Evolutionary conservation across 1,140 invertebrate genomes (phyloP), one percentile per base, ranked within the genome.

Genomic region (Pectinophora gossypiella): DNA sequence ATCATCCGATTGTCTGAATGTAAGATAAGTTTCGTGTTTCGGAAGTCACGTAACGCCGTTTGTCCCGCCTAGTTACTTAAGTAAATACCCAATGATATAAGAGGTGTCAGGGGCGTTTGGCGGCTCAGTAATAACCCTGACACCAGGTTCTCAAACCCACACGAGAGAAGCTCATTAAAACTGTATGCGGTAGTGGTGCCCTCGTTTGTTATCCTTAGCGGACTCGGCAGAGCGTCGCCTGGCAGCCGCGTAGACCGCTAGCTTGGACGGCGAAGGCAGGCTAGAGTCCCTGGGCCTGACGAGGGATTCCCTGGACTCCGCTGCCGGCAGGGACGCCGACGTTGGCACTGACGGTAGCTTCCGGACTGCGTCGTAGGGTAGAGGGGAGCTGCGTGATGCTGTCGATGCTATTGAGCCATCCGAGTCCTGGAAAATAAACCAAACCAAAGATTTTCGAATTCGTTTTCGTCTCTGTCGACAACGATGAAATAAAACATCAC

Each of bases 131-230:
- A n/a, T n/a, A n/a, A n/a, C n/a, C n/a, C n/a, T n/a, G n/a, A n/a
- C n/a, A n/a, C n/a, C n/a, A n/a, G n/a, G n/a, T n/a, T n/a, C n/a
- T n/a, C n/a, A n/a, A n/a, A n/a, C n/a, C n/a, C n/a, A n/a, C n/a
- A n/a, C n/a, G n/a, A n/a, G n/a, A 23, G 10, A 5, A 23, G 10
- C 22, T 38, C 46, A 38, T 89, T 85, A 93, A 76, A 93, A 93
- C 61, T 93, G 92, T 68, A 93, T 93, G 21, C 92, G 90, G 77
- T 93, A 93, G 68, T 93, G 93, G 58, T 90, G 85, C 22, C 85
- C 81, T 52, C 84, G 80, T 48, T 88, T 88, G 55, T 89, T 91
- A 52, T 86, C 85, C 70, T 81, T 91, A 51, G 73, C 89, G 64
- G 88, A 80, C 89, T 83, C 89, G 68, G 82, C 90, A 87, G 89